Evolutionary conservation across 2,113 vertebrate genomes (phyloP), one percentile per base, ranked within the genome.

Genomic region (Stegostoma tigrinum): DNA sequence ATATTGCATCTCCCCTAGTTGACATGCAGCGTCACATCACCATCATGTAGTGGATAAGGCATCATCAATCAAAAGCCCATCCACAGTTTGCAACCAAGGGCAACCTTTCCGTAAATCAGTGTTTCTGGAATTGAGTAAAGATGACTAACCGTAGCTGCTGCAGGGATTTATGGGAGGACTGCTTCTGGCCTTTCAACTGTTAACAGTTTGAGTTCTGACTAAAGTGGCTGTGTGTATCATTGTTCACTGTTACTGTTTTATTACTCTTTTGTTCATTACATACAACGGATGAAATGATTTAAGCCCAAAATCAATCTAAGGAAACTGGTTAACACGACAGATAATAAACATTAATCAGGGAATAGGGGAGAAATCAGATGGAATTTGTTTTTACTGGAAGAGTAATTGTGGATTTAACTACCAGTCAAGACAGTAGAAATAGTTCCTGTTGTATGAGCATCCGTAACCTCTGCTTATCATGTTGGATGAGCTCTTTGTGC

Each of bases 131-230:
- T 66, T 38, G 61, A 93, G 89, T 93, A 66, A 93, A 93, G 34
- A 38, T 93, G 89, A 67, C 34, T 0, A 66, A 66, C 17, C 21
- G 27, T 55, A 64, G 87, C 87, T 90, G 12, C 12, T 90, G 52
- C 89, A 67, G 61, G 61, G 61, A 66, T 66, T 67, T 93, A 0
- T 38, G 61, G 89, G 89, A 66, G 66, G 80, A 23, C 6, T 19
- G 34, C 7, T 45, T 8, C 42, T 0, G 17, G 38, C 17, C 38
- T 83, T 42, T 42, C 61, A 87, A 87, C 52, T 42, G n/a, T 93
- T 66, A 38, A 90, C 52, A 90, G n/a, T 90, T 90, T 90, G 52
- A 90, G n/a, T 93, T 7, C 89, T 66, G 89, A 66, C 89, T 21
- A 6, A 38, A 38, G 55, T 93, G 89, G 89, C 89, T 93, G 89